A percentile compares a stretch with the other conserved stretches of the same genome.
Evolutionary conservation across 2,113 vertebrate genomes (phyloP).

Genomic region (Isichthys henryi): DNA sequence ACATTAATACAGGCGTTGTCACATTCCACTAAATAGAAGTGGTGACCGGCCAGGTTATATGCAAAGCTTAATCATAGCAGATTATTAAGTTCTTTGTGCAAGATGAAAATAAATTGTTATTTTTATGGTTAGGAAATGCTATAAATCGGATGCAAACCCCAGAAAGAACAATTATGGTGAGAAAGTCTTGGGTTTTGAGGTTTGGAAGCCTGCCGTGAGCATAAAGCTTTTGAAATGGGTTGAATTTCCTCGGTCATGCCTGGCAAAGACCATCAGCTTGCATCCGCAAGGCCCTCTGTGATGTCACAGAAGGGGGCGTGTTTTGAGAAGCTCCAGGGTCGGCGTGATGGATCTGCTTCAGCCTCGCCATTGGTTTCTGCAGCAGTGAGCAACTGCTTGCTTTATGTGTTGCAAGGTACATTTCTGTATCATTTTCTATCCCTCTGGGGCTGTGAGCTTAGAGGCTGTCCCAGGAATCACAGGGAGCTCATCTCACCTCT

Average conservation of each 20-base stretch:
- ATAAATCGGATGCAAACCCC: neutral
- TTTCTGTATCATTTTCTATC: neutral
- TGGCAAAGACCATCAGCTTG: neutral
- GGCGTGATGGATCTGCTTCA: neutral
- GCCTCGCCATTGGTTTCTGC: neutral
- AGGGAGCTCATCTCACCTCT: neutral
- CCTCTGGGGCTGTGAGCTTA: neutral
- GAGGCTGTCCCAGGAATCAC: neutral
- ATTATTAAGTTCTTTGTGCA: neutral
- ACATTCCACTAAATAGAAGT: neutral
- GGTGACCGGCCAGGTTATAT: neutral
- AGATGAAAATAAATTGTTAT: neutral
- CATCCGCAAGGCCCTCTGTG: neutral
- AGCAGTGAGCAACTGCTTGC: neutral
- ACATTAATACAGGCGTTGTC: neutral
- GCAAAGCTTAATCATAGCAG: neutral
- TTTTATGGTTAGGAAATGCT: neutral
- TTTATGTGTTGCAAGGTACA: neutral
- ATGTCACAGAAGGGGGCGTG: neutral
- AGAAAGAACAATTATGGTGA: neutral
- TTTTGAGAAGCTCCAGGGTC: neutral
- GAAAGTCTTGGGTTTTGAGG: neutral
- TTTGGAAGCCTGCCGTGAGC: neutral
- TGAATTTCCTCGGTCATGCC: neutral
- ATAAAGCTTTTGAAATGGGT: neutral